Evolutionary conservation across 2,888 invertebrate genomes (phyloP).

Genomic region (Thalpophila matura): DNA sequence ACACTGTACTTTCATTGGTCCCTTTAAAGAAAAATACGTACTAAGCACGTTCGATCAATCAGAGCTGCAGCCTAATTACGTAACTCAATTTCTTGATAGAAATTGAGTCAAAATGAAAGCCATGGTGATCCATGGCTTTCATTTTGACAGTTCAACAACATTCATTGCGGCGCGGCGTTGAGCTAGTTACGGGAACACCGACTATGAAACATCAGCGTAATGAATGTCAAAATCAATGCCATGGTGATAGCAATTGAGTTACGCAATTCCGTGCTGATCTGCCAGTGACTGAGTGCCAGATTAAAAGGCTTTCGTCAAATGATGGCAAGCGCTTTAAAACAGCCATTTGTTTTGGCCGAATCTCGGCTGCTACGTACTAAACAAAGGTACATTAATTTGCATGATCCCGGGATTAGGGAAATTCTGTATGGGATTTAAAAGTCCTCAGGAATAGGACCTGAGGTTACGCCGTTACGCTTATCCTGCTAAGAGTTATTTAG

Average conservation of each 20-base stretch:
- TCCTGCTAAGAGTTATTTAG: background rate
- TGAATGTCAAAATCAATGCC: too few species aligned
- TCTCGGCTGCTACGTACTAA: background rate
- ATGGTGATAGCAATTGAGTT: too few species aligned
- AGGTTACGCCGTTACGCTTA: background rate
- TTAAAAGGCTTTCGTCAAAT: constrained; percentile 45
- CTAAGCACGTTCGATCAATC: constrained; percentile 53
- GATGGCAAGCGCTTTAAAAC: constrained; percentile 24
- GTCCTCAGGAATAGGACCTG: background rate
- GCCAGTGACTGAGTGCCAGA: constrained; percentile 40
- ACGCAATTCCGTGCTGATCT: too few species aligned
- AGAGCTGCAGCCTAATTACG: too few species aligned
- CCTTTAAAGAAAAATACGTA: constrained; percentile 23
- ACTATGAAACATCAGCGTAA: too few species aligned
- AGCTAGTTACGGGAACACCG: too few species aligned
- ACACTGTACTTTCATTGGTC: background rate
- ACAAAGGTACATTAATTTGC: constrained; percentile 34
- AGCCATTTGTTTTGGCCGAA: constrained; percentile 50
- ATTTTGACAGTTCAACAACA: too few species aligned
- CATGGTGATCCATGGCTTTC: too few species aligned
- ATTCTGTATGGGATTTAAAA: constrained; percentile 16
- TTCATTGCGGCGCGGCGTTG: too few species aligned
- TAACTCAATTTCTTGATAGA: too few species aligned
- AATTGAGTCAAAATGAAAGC: too few species aligned
- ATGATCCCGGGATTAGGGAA: constrained; percentile 12